Base-by-base conservation (phyloP, 1,140 invertebrate genomes). In the Euwallacea fornicatus region DNA sequence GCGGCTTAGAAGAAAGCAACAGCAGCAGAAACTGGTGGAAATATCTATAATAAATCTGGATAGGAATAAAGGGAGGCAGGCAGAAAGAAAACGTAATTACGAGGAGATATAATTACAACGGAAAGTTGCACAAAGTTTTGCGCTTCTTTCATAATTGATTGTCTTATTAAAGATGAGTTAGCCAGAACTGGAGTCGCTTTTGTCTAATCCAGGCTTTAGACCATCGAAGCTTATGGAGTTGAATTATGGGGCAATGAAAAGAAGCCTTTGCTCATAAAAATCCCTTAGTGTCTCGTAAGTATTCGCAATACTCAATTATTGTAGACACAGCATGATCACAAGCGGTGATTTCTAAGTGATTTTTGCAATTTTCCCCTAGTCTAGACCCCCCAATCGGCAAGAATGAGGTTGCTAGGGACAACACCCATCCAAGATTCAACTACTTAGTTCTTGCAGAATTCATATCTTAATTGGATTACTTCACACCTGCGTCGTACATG, bases 81-180 rank as follows among this genome's bases (percentile, higher is more conserved):
- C 56, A 50, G 44, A 71, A 71, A 66, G 71, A 68, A 68, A 73
- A 72, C 74, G 73, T 76, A 81, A 81, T 81, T 81, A 81, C 76
- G 75, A 78, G 75, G 78, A 78, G 77, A 80, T 80, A 78, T 81
- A 80, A 81, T 81, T 78, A 81, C 78, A 77, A 73, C 73, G 73
- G 74, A 77, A 79, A 81, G 78, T 81, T 80, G 76, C 76, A 78
- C 78, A 79, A 77, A 80, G 77, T 79, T 80, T 76, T 77, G 69
- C 73, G 64, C 74, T 76, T 73, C 77, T 72, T 76, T 77, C 78
- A 81, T 81, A 81, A 81, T 81, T 81, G 80, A 81, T 81, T 77
- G 78, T 75, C 80, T 81, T 81, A 81, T 81, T 81, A 81, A 81
- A 80, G 78, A 81, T 81, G 77, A 81, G 78, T 81, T 81, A 81